Evolutionary conservation across 2,113 vertebrate genomes (phyloP), one percentile per base, ranked within the genome.

Genomic region (Circaetus gallicus): DNA sequence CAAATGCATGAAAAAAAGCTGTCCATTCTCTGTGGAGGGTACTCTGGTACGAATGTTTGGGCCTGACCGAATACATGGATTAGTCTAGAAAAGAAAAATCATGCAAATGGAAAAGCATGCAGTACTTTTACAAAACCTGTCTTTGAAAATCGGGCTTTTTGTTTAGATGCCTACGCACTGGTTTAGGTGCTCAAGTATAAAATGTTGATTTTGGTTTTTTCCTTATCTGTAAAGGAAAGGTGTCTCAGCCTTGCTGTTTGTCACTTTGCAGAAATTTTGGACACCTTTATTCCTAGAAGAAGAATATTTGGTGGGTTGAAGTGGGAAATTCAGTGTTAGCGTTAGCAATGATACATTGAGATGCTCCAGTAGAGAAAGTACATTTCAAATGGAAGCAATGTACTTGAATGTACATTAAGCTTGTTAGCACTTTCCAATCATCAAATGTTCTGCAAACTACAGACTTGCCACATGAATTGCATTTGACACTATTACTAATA

Each of bases 401-500:
- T 91, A 89, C 86, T 71, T 47, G 61, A 93, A 69, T 70, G 95
- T 94, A 59, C 79, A 62, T 90, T 55, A 87, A 79, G 71, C 28
- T 82, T 87, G 42, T 89, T 50, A 93, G 93, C 85, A 93, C 84
- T 95, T 96, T 91, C 34, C 50, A 89, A 31, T 89, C 43, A 88
- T 69, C 52, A 56, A 11, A 61, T 92, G 61, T 87, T 90, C 72
- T 92, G 87, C 62, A 58, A 85, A 77, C 71, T 94, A 83, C 50
- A 66, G 56, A 43, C 56, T 80, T 81, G 78, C 63, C 81, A 72
- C 40, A 38, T 40, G 29, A 95, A 50, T 94, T 92, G 55, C 88
- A 53, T 91, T 93, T 97, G 91, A 89, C 82, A 88, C 74, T 85
- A 67, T 83, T 82, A 63, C 78, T 91, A 94, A 94, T 86, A 89